Evolutionary conservation across 1,140 invertebrate genomes (phyloP).

Genomic region (Saccostrea glomerata): DNA sequence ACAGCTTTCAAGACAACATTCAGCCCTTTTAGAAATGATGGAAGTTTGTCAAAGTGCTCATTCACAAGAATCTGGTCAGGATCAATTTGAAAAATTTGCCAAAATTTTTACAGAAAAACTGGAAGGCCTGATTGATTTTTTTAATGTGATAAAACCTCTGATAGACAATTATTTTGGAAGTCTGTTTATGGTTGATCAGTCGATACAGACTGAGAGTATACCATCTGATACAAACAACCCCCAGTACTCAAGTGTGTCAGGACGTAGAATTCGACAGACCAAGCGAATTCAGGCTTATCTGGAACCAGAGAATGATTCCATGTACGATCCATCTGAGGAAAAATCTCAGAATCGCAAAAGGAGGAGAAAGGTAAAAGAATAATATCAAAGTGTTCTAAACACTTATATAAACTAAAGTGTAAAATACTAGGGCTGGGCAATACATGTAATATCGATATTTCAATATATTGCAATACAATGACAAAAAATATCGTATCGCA

Average conservation of each 20-base stretch:
- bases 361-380: not conserved
- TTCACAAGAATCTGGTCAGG: not conserved
- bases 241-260: not conserved
- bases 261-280: constrained; percentile 13
- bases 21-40: constrained; percentile 4
- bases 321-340: not conserved
- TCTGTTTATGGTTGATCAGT: not conserved
- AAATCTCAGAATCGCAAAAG: not conserved
- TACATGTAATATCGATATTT: too few relatives aligned
- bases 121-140: not conserved
- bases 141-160: not conserved
- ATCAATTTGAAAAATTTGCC: not conserved
- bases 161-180: not conserved
- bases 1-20: not conserved
- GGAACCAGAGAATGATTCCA: not conserved
- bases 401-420: too few relatives aligned
- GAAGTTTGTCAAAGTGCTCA: not conserved
- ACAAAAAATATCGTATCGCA: too few relatives aligned
- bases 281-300: not conserved
- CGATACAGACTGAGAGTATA: not conserved
- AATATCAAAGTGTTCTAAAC: too few relatives aligned
- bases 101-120: constrained; percentile 35
- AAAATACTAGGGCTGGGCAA: too few relatives aligned
- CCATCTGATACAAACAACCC: not conserved
- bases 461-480: too few relatives aligned